Base-by-base conservation (phyloP, 1,140 invertebrate species). In the Neoseiulus cucumeris region DNA sequence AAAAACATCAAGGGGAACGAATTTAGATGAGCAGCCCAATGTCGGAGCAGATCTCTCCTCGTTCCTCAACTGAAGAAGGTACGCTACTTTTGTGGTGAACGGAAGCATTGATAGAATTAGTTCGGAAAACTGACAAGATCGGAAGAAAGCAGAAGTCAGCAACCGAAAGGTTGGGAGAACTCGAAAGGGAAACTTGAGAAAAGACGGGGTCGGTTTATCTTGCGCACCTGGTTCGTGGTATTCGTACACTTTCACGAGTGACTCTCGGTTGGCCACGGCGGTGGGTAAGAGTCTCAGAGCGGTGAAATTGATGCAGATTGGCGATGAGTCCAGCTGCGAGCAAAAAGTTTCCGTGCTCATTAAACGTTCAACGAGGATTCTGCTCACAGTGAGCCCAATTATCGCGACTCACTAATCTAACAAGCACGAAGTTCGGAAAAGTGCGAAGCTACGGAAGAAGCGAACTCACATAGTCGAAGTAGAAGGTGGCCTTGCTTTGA, bases 231-330 rank as follows among this genome's bases (percentile, higher is more conserved):
- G 51, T 59, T 59, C 51, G 22, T 59, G 51, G 51, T 59, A 59
- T 25, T 59, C 51, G 51, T 59, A 59, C 14, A 59, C 51, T 59
- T 59, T 59, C 25, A 59, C 51, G n/a, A 59, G 51, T 25, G 51
- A 29, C 12, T 59, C 25, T 20, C 51, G 51, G 51, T 33, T n/a
- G 25, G 33, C 22, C 22, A 25, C 51, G 51, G 51, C 51, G 33
- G 51, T 59, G 2, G 51, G 51, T 25, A 17, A 33, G 14, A 59
- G 51, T 59, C 51, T 17, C 22, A 59, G 22, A 1, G 51, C 51
- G 9, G 51, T 59, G 51, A 59, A 59, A 33, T 59, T 59, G 51
- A 59, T 59, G 22, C 51, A 59, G 51, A 59, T 59, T 2, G 51
- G 51, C 17, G 51, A 59, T 17, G 51, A 59, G 22, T 59, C 51